Base-by-base conservation (phyloP, 1,140 invertebrate species). In the Drosophila yakuba region DNA sequence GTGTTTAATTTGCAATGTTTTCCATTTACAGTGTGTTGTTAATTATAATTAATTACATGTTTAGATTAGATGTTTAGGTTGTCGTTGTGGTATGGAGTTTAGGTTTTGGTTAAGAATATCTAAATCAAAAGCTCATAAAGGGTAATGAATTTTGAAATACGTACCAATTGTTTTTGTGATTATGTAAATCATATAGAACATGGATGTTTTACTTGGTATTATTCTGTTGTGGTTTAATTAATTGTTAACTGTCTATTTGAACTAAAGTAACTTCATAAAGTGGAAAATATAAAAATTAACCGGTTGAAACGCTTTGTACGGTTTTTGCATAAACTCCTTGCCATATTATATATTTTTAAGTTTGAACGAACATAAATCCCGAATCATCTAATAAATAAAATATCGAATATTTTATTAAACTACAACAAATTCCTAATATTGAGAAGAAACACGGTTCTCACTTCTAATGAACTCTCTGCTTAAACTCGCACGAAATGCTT, bases 121-220 rank as follows among this genome's bases (percentile, higher is more conserved):
- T 2, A 86, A 86, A 86, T 64, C n/a, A 88, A 56, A 88, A 76
- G 20, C 56, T 25, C 61, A 76, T 73, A 62, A 66, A 88, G 52
- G 62, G 69, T 44, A 75, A 63, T 78, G 76, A 91, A 91, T 91
- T 91, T 91, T 91, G 85, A 91, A 90, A 91, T 91, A 91, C 90
- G 57, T 91, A 91, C 90, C 90, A 91, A 91, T 91, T 77, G 61
- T 72, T 78, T 74, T 61, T 88, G 85, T 83, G 90, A 81, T 91
- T 58, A 79, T 88, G 59, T 79, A 62, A 82, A 82, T 76, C 54
- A 74, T 75, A 82, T 75, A 32, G 32, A 32, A 51, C 66, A 57
- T 56, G 61, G 45, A 51, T 59, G 23, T 78, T 45, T 62, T 71
- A 56, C 50, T 56, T 41, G 47, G 32, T 59, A 51, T 52, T 20